Evolutionary conservation across 2,888 invertebrate species (phyloP), one percentile per base, ranked within the genome.

Genomic region (Drosophila aldrichi): DNA sequence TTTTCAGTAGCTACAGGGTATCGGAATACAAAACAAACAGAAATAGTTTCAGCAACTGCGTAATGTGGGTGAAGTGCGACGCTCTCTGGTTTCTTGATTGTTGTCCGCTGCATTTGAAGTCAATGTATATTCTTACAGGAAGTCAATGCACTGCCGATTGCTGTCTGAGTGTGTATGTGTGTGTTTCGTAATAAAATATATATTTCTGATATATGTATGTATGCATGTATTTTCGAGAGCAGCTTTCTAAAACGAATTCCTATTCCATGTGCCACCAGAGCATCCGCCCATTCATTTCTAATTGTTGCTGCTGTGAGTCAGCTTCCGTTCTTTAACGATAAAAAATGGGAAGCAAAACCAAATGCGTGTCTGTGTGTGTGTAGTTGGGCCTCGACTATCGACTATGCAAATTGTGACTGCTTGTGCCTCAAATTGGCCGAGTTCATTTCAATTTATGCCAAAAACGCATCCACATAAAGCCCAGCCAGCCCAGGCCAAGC

Each of bases 391-490:
- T 43, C n/a, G n/a, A n/a, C 49, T 57, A 52, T 55, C 40, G 58
- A 54, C 34, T 56, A 36, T 52, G 79, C 74, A 81, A 81, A 81
- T 79, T 70, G 59, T 20, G 55, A 59, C 59, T 54, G 32, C 32
- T 32, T 32, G 32, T 1, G 32, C 72, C 18, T 60, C 70, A 70
- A 74, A 69, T 85, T 76, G 74, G 72, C 68, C 46, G 69, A 88
- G 86, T 76, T 82, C 86, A 90, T 76, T 90, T 86, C 85, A 86
- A 88, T 88, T 86, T 88, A 78, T 86, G 80, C 87, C 75, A 74
- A 77, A 88, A 77, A 70, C 62, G 56, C 55, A 51, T 54, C 7
- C 36, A 56, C 38, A 56, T 29, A 12, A 12, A 43, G 6, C 6
- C n/a, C 38, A 22, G 6, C 25, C 38, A 38, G 38, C 6, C 12